A percentile compares a stretch with the other conserved stretches of the same genome.
phyloP scores from a whole-genome alignment of 2,888 invertebrate species.

The Luperina testacea region DNA sequence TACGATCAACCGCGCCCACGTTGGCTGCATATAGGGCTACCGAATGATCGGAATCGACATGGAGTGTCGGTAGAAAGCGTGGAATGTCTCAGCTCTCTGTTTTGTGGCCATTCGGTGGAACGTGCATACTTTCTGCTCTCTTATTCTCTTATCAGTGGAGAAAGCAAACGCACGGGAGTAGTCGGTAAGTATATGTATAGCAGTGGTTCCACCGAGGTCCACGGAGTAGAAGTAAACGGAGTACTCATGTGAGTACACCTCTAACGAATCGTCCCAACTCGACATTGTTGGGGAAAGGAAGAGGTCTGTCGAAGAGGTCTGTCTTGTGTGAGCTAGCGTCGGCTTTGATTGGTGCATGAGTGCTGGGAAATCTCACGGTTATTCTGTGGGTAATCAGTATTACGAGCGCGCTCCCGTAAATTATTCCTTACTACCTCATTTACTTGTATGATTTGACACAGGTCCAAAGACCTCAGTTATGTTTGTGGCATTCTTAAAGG shows the following conservation, averaged over 20 bases:
- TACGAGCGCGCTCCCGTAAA: background rate
- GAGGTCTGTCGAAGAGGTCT: background rate
- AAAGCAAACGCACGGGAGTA: conserved; percentile 12
- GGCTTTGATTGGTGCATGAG: background rate
- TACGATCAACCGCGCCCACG: conserved; percentile 72
- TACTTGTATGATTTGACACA: background rate
- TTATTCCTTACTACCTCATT: background rate
- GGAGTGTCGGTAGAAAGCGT: conserved; percentile 52
- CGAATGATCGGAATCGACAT: conserved; percentile 55
- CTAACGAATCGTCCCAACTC: background rate
- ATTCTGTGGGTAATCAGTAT: background rate
- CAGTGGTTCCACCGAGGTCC: background rate
- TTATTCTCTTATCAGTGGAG: conserved; percentile 20
- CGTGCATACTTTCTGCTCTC: conserved; percentile 19
- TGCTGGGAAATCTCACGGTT: background rate
- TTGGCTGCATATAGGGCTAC: conserved; percentile 51
- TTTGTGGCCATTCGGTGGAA: conserved; percentile 29
- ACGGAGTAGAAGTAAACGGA: background rate
- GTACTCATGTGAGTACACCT: background rate
- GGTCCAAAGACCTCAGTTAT: background rate
- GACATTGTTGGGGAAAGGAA: background rate
- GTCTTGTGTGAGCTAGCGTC: background rate
- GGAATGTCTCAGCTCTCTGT: conserved; percentile 35
- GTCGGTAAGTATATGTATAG: background rate
- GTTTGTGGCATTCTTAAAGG: background rate